These are phyloP conservation scores for Centropus unirufus DNA, from an alignment of 2,113 vertebrate genomes.

Conservation along the genomic window DNA sequence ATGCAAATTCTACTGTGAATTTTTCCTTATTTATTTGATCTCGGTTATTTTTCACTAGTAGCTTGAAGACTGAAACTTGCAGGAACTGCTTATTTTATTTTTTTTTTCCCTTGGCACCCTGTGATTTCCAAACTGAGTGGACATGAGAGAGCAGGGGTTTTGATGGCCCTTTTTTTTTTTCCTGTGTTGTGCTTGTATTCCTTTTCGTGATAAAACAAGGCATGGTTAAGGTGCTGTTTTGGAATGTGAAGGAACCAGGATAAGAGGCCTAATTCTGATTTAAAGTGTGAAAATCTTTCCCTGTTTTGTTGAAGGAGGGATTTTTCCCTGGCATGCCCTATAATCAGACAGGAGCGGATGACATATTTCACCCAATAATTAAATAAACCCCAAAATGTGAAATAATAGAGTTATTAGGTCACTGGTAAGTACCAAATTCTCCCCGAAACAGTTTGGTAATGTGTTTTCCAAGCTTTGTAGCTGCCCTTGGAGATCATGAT, in stretches of 20 bases:
- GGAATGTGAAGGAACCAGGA: neutral
- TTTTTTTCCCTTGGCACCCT: neutral
- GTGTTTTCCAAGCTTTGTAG: neutral
- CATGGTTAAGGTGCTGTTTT: neutral
- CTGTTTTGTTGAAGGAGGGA: neutral
- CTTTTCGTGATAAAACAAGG: neutral
- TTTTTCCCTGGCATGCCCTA: neutral
- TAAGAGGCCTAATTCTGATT: neutral
- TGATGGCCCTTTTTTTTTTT: neutral
- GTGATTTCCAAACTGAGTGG: neutral
- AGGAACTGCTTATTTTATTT: neutral
- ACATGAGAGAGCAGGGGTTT: neutral
- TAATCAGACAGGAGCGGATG: neutral
- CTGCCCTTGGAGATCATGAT: neutral
- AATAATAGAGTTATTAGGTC: neutral
- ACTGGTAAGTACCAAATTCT: neutral
- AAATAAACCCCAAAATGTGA: neutral
- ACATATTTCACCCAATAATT: neutral
- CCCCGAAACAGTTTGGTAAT: neutral
- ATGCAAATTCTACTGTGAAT: neutral
- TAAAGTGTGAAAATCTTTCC: neutral
- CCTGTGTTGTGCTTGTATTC: neutral
- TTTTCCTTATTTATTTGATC: neutral
- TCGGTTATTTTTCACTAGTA: neutral
- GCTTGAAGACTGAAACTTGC: neutral